Evolutionary conservation across 2,888 invertebrate species (phyloP), one percentile per base, ranked within the genome.

Genomic region (Cartodere bifasciata): DNA sequence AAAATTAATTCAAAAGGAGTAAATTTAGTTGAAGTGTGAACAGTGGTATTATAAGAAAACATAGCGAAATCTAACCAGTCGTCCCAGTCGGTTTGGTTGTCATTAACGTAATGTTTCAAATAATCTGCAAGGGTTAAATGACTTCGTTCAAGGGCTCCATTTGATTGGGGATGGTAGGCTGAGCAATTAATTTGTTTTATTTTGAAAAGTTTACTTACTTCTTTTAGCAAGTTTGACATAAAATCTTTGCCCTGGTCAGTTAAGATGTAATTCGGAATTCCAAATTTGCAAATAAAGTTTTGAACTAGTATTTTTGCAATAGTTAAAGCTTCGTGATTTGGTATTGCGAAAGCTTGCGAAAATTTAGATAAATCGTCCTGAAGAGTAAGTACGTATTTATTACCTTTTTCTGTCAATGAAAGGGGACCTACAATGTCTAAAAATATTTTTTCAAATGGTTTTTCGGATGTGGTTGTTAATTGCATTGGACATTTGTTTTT

Each of bases 31-130:
- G 48, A 41, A 4, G 39, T 40, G 39, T 57, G 52, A 10, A 39
- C 31, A 14, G 40, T 37, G 2, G 49, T 47, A 27, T 52, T 52
- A 30, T 53, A 52, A 1, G 50, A 45, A 28, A 52, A 49, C 45
- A 55, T 50, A 3, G 47, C 49, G 29, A 45, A 45, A 17, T 44
- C 39, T 6, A 55, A 13, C 42, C 43, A 49, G 23, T 47, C 23
- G 26, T 55, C 52, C 53, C 55, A 57, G 35, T 56, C 45, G 2
- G 34, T 41, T 40, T 49, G 48, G 12, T 53, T 39, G 31, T 40
- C 10, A 12, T 46, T 47, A 4, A 55, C 44, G 33, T 45, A 56
- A 37, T 53, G 50, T 42, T 50, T 51, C 3, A 57, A 22, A 37
- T 50, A 52, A n/a, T 53, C 47, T 1, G 37, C 39, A 11, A 56